Evolutionary conservation across 2,797 vertebrate genomes (phyloP).

Genomic region (Nasua narica): DNA sequence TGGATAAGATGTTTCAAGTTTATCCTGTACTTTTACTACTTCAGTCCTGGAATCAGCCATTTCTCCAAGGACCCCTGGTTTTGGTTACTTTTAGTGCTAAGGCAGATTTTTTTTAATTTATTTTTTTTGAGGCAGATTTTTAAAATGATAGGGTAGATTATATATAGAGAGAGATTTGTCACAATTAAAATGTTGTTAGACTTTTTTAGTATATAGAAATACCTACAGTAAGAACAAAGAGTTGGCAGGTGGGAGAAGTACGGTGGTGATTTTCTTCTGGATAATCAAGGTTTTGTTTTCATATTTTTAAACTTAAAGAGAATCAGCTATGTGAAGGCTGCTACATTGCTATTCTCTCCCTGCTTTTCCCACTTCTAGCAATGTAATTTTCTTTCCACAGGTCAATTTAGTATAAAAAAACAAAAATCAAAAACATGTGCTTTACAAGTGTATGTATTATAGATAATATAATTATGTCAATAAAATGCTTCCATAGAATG

Average conservation of each 20-base stretch:
- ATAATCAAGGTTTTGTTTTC: slow-evolving; percentile 11
- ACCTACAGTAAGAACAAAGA: background rate
- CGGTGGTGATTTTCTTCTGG: background rate
- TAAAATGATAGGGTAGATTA: background rate
- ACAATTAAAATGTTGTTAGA: background rate
- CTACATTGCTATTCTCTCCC: background rate
- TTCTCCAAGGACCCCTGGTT: background rate
- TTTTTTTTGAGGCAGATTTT: background rate
- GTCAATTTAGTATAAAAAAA: slow-evolving; percentile 10
- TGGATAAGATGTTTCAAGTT: background rate
- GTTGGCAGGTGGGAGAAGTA: background rate
- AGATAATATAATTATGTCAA: slow-evolving; percentile 18
- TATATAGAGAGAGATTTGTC: background rate
- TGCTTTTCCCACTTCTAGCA: background rate
- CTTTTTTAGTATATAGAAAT: background rate
- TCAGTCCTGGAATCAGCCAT: background rate
- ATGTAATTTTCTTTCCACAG: slow-evolving; percentile 16
- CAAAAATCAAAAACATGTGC: slow-evolving; percentile 23
- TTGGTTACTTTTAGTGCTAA: background rate
- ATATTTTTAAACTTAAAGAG: background rate
- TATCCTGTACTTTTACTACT: background rate
- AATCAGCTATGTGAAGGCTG: background rate
- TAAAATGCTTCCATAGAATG: background rate
- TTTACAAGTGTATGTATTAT: background rate
- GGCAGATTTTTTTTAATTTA: background rate